Percentiles rank a stretch among this genome's conserved stretches.
Evolutionary conservation across 1,140 invertebrate genomes (phyloP).

Genomic region (Megalonaias nervosa): DNA sequence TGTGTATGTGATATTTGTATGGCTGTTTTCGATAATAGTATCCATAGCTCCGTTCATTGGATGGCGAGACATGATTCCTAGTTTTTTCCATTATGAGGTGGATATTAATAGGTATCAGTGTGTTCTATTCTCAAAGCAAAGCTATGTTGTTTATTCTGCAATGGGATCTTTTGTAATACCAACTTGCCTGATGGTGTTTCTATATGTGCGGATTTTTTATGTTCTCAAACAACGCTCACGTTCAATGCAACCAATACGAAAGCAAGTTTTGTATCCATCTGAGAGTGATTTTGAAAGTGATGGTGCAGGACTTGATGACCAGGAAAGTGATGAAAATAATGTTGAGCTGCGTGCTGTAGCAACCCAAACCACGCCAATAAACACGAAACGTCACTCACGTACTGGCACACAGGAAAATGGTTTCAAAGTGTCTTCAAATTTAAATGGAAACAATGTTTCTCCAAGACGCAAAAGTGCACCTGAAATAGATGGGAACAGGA

Average conservation of each 20-base stretch:
- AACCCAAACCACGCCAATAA: conserved; percentile 45
- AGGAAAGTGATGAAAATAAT: conserved; percentile 36
- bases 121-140: conserved; percentile 74
- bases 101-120: conserved; percentile 62
- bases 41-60: conserved; percentile 70
- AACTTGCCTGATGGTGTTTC: conserved; percentile 96
- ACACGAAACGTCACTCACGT: conserved; percentile 15
- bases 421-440: conserved; percentile 5
- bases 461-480: not conserved
- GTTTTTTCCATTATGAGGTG: conserved; percentile 58
- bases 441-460: conserved; percentile 11
- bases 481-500: conserved; percentile 10
- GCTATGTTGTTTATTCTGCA: conserved; percentile 96
- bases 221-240: conserved; percentile 69
- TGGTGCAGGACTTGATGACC: conserved; percentile 32
- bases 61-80: conserved; percentile 66
- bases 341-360: conserved; percentile 30
- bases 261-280: conserved; percentile 27
- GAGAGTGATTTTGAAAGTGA: conserved; percentile 48
- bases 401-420: conserved; percentile 4
- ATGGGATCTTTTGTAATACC: conserved; percentile 97
- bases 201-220: conserved; percentile 96
- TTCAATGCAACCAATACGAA: conserved; percentile 40
- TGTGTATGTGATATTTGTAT: conserved; percentile 69
- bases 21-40: conserved; percentile 69